Evolutionary conservation across 2,888 invertebrate species (phyloP), one percentile per base, ranked within the genome.

Genomic region (Lottia scabra): DNA sequence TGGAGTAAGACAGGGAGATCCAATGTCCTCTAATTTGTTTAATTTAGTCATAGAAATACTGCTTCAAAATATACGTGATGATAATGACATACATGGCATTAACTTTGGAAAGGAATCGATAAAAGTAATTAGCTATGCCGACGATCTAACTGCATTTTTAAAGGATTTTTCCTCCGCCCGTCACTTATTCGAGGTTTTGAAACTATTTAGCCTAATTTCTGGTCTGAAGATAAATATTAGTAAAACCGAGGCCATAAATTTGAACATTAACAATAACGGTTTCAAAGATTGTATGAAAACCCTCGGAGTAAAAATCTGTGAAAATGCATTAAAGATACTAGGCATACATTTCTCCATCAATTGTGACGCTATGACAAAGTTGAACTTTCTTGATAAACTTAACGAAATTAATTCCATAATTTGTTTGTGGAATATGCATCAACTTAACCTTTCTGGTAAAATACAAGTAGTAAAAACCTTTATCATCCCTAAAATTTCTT

Each of bases 401-500:
- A 30, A 30, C 30, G 30, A 30, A 30, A 30, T 30, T 30, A 30
- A 30, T n/a, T 48, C 48, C 4, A 10, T 48, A n/a, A 6, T 48
- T n/a, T n/a, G 16, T n/a, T n/a, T n/a, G n/a, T 48, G 48, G 48
- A 48, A 48, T 48, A 48, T n/a, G 4, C 15, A n/a, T n/a, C 48
- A 48, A 15, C n/a, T 48, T n/a, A 48, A 15, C 5, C 15, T 48
- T n/a, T n/a, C n/a, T 48, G 48, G 48, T n/a, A 48, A 48, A 48
- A 48, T 48, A 48, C 48, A 48, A 48, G n/a, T 48, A 48, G n/a
- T 48, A 48, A 48, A 48, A n/a, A 48, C 48, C 15, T 48, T 48
- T n/a, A n/a, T 15, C n/a, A 15, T 48, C 15, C 15, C 48, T 2
- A 48, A 48, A n/a, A 48, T 48, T 48, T 48, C 12, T 5, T 48